Evolutionary conservation across 2,888 invertebrate genomes (phyloP), one percentile per base, ranked within the genome.

Genomic region (Aquatica leii): DNA sequence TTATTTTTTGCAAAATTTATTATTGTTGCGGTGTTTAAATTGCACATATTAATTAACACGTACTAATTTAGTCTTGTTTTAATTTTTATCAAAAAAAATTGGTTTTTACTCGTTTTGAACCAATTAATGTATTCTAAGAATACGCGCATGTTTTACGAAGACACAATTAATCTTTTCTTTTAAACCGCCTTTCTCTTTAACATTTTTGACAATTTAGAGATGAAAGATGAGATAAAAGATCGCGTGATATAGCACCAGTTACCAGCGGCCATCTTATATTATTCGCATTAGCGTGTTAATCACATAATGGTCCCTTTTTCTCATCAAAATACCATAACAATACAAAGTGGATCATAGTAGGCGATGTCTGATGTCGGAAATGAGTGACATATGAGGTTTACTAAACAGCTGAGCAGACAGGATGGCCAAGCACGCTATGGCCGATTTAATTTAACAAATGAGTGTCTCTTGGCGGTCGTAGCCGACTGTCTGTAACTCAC

Each of bases 371-470:
- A 74, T 74, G 81, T 81, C 81, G 81, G 81, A 82, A 82, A 81
- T 81, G 82, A 82, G 79, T 81, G 81, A 82, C 81, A 82, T 81
- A 81, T 80, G 81, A 81, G 81, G 78, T 77, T 79, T 79, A 78
- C 81, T 82, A 81, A 82, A 81, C 82, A 81, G 82, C 81, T 81
- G 82, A 82, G 77, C 81, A 78, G 79, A 80, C 70, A 77, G 78
- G 77, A 78, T 77, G 76, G 76, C 79, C 77, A 77, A 77, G 77
- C 79, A 79, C 76, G 80, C 79, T 76, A 81, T 80, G 81, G 80
- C 81, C 81, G 81, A 82, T 82, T 82, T 82, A 80, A 76, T 75
- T 71, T 81, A 79, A 82, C 80, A 81, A 82, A 82, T 80, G 80
- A 79, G 74, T 76, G 80, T 81, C 81, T 79, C 80, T 78, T 78